Conservation (phyloP, 2,888 invertebrate genomes). For the Protonemura montana region DNA sequence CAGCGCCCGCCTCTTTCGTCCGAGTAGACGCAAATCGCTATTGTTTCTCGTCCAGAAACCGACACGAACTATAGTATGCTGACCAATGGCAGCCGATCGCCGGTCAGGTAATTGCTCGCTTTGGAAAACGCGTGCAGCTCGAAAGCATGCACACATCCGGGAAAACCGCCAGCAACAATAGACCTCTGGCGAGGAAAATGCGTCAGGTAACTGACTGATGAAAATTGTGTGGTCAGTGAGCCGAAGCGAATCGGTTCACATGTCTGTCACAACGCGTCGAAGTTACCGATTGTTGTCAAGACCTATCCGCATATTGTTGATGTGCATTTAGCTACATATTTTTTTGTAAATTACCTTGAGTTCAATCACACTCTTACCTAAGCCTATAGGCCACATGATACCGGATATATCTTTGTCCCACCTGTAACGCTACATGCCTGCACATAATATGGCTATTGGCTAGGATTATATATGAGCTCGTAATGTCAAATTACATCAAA, state of each 20-base stretch:
- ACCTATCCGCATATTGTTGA: no score
- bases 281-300: no score
- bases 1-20: slow-evolving; percentile 39
- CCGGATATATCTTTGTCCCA: neutral
- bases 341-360: no score
- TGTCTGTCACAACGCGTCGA: neutral
- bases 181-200: neutral
- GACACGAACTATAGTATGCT: slow-evolving; percentile 26
- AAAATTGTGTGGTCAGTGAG: neutral
- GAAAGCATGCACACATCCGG: slow-evolving; percentile 30
- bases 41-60: slow-evolving; percentile 26
- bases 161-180: neutral
- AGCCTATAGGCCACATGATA: neutral
- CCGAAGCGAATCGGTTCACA: neutral
- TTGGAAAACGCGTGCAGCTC: slow-evolving; percentile 22
- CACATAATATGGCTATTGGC: neutral
- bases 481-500: neutral
- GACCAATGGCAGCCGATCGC: slow-evolving; percentile 21
- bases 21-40: slow-evolving; percentile 23
- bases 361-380: no score
- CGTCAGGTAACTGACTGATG: no score
- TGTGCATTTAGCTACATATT: no score
- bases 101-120: slow-evolving; percentile 23
- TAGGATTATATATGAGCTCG: neutral
- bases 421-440: neutral